Evolutionary conservation across 2,888 invertebrate genomes (phyloP), one percentile per base, ranked within the genome.

Genomic region (Drosophila quinaria): DNA sequence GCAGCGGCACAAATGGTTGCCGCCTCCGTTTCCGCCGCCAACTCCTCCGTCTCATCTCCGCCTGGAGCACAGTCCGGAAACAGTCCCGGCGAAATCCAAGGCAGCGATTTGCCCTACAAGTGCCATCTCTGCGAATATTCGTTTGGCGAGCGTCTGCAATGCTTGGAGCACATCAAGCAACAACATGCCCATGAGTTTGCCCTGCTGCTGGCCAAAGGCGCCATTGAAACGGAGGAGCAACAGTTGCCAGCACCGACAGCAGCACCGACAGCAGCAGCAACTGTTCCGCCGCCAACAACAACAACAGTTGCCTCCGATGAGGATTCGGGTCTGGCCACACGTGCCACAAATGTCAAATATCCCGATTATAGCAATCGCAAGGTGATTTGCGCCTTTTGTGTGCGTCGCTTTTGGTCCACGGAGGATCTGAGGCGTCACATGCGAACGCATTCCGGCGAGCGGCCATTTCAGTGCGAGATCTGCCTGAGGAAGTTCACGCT

Each of bases 361-460:
- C 97, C 97, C 0, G 97, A 97, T 91, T 97, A 97, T 89, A 96
- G 96, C 66, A 97, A 97, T 88, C 94, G 97, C 88, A 97, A 97
- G 94, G 97, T 96, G 6, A 96, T 97, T 63, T 97, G 98, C 92
- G 97, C 98, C 0, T 97, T 98, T 90, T 98, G 98, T 92, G 94
- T 98, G 91, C 96, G 98, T 70, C 95, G 98, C 50, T 98, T 98
- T 93, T 98, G 98, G 98, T 98, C 98, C 0, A 97, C 98, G 0
- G 98, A 98, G 91, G 98, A 98, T 92, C 93, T 98, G 5, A 94
- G 98, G 0, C 95, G 98, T 0, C 98, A 98, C 92, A 98, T 98
- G 97, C 94, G 98, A 19, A 98, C 98, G 0, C 98, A 98, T 92
- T 97, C 97, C 0, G 98, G 98, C 0, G 98, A 98, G 91, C 93